These are phyloP conservation scores for Telmatherina bonti DNA, from an alignment of 2,797 vertebrate species.

Conservation along the genomic window DNA sequence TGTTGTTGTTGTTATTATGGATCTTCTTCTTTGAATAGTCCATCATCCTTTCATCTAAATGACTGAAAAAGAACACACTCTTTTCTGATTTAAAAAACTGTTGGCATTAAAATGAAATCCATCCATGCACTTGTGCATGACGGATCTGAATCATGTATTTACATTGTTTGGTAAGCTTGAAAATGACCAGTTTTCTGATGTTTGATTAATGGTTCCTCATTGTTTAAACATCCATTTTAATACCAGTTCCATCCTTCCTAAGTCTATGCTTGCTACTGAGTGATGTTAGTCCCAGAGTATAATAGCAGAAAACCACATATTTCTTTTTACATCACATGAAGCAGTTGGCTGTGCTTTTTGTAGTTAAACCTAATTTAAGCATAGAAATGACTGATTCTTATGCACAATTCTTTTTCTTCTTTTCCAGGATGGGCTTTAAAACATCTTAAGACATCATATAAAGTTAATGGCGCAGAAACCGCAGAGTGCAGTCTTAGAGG, in stretches of 20 bases:
- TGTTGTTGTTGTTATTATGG: too few species aligned
- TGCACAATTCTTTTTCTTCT: constrained; percentile 18
- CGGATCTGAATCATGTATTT: not conserved
- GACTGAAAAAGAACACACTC: not conserved
- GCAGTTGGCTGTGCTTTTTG: not conserved
- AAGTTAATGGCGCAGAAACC: constrained; percentile 4
- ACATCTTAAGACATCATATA: constrained; percentile 49
- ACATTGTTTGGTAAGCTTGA: not conserved
- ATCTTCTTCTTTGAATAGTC: too few species aligned
- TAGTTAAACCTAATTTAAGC: not conserved
- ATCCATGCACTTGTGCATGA: not conserved
- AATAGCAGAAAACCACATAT: not conserved
- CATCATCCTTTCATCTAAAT: not conserved
- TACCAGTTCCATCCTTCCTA: constrained; percentile 8
- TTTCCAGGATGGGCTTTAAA: constrained; percentile 76
- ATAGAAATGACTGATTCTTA: not conserved
- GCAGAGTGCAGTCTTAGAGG: constrained; percentile 8
- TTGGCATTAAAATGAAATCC: constrained; percentile 4
- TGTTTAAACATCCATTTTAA: constrained; percentile 2
- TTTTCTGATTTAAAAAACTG: not conserved
- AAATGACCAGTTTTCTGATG: not conserved
- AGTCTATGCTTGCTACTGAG: constrained; percentile 5
- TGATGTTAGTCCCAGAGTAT: constrained; percentile 1
- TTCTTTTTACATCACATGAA: not conserved
- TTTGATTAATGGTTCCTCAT: not conserved